phyloP scores from a whole-genome alignment of 2,888 invertebrate species.

The Eutolmus rufibarbis region DNA sequence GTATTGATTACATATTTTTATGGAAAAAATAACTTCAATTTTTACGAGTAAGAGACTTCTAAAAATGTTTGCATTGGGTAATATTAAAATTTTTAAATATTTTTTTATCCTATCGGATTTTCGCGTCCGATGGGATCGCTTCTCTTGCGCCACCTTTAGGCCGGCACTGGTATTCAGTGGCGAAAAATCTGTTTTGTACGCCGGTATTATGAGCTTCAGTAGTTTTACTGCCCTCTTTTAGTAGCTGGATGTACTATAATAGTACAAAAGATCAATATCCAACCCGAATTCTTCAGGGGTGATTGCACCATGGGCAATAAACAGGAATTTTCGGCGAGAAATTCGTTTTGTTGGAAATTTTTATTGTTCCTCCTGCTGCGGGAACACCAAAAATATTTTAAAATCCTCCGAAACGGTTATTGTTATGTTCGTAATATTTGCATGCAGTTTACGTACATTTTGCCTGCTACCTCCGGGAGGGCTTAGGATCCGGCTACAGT shows the following conservation, averaged over 20 bases:
- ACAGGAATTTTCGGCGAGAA: not conserved
- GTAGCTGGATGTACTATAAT: not conserved
- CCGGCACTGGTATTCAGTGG: too few relatives aligned
- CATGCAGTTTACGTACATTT: slow-evolving; percentile 19
- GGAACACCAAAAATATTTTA: slow-evolving; percentile 7
- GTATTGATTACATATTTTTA: too few relatives aligned
- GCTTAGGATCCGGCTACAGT: not conserved
- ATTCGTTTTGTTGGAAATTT: not conserved
- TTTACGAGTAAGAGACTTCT: too few relatives aligned
- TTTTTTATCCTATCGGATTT: too few relatives aligned
- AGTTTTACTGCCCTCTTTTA: not conserved
- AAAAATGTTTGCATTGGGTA: too few relatives aligned
- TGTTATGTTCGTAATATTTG: slow-evolving; percentile 18
- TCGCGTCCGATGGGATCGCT: too few relatives aligned
- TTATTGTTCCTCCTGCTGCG: not conserved
- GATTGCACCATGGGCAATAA: not conserved
- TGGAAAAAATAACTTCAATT: too few relatives aligned
- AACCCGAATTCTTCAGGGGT: not conserved
- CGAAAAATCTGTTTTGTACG: not conserved
- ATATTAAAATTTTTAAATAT: too few relatives aligned
- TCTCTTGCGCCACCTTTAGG: not conserved
- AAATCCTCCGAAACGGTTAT: not conserved
- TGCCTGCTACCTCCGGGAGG: not conserved
- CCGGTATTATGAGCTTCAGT: not conserved
- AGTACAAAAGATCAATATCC: not conserved